Conservation (phyloP, 2,797 vertebrate species). For the Sciaenops ocellatus region DNA sequence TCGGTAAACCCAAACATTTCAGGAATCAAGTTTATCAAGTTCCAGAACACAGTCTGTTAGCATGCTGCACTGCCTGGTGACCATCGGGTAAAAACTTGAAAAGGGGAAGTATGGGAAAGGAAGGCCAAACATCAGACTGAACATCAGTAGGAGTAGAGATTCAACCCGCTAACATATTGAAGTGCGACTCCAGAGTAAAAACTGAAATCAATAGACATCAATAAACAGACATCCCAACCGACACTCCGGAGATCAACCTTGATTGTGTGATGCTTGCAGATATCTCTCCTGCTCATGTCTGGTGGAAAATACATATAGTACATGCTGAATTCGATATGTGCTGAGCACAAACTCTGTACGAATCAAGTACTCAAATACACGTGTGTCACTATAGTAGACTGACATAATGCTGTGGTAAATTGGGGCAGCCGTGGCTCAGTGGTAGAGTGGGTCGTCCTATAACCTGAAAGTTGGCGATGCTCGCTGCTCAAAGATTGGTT, state of each 20-base stretch:
- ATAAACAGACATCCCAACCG: not conserved
- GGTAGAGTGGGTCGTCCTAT: too few relatives aligned
- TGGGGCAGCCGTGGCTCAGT: too few relatives aligned
- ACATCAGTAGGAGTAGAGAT: not conserved
- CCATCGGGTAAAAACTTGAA: not conserved
- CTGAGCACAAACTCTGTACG: not conserved
- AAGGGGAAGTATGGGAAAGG: not conserved
- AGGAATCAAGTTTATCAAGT: not conserved
- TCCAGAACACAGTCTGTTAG: not conserved
- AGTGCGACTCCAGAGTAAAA: constrained; percentile 15
- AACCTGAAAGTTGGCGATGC: too few relatives aligned
- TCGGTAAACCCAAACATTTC: constrained; percentile 8
- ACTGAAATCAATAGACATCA: not conserved
- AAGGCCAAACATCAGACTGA: not conserved
- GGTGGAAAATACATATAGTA: not conserved
- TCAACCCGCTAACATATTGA: not conserved
- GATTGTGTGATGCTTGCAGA: not conserved
- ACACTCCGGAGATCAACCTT: not conserved
- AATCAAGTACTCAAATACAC: not conserved
- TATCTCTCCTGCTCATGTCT: not conserved
- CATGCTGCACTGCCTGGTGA: not conserved
- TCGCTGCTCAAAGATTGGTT: too few relatives aligned
- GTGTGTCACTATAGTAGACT: too few relatives aligned
- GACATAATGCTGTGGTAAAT: too few relatives aligned
- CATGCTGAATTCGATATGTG: not conserved